Evolutionary conservation across 2,113 vertebrate genomes (phyloP), one percentile per base, ranked within the genome.

Genomic region (Podarcis cretensis): DNA sequence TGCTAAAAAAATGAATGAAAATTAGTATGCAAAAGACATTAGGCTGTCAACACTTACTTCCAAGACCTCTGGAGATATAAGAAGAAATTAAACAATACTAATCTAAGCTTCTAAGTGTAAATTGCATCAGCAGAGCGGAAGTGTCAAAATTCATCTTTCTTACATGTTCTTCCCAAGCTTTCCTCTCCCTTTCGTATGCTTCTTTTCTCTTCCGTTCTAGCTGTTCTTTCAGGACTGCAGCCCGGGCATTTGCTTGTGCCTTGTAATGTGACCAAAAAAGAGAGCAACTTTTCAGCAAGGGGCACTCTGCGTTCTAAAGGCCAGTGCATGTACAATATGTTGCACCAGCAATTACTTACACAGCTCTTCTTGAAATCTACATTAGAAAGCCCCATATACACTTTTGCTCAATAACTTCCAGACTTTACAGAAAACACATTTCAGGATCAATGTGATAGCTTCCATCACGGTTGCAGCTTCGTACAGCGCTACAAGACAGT

Each of bases 91-190:
- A 21, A 20, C 21, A 87, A 59, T 54, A 73, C 35, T 76, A 66
- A 40, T 59, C 66, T 81, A 68, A 65, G 25, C 30, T 75, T 63
- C 25, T 40, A 77, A 35, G 57, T 3, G 80, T 9, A 87, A 87
- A 40, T 37, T 18, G 40, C 32, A 30, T 59, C 30, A 80, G n/a
- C n/a, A 73, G 21, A 81, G 57, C 40, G 21, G 20, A 73, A 87
- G 25, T 37, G 30, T 6, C 23, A 18, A 77, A 68, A 54, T 68
- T 32, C 76, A 57, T 18, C 81, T 91, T 94, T 86, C 98, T 97
- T 97, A 99, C 99, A 81, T 99, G 98, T 12, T 99, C 98, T 94
- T 99, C 98, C 99, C 99, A 99, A 20, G 97, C 98, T 96, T 87
- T 98, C 95, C 97, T 99, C 77, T 99, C 98, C 93, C 97, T 98